Evolutionary conservation across 2,113 vertebrate species (phyloP), one percentile per base, ranked within the genome.

Genomic region (Anguilla rostrata): DNA sequence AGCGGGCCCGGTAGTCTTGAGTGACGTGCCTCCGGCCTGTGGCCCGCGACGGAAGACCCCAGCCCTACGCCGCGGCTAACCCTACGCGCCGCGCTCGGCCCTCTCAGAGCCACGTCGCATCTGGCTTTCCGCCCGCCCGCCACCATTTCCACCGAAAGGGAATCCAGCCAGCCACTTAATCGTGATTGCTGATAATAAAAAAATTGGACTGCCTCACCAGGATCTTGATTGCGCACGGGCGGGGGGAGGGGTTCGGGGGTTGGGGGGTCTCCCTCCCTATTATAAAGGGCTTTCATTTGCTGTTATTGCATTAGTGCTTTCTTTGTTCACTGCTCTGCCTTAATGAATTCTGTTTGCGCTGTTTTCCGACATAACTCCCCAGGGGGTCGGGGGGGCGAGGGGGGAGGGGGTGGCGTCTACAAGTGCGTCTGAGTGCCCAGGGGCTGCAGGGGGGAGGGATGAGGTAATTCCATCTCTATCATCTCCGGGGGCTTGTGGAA

Each of bases 231-330:
- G 56, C 85, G 20, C 29, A 41, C 66, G 78, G 84, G 78, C 43
- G 75, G 66, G 22, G 46, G 66, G 71, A 53, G 83, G 57, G 81
- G 46, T 86, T 56, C 43, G 81, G 85, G 46, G 66, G 86, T 82
- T 82, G 60, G 20, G 84, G 56, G 14, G 18, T 26, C 60, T 26
- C 22, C 87, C 86, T 87, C 90, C 91, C 92, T 86, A 91, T 92
- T 92, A 92, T 89, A 92, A 86, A 89, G 22, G 66, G 91, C 87
- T 92, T 84, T 92, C 88, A 92, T 93, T 92, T 90, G 90, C 89
- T 91, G 88, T 93, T 90, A 92, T 92, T 92, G 92, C 89, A 91
- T 93, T 93, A 93, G 79, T 87, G 90, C 86, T 87, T 78, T 91
- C 91, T 93, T 92, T 93, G 92, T 92, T 88, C 85, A 2, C 6